Base-by-base conservation (phyloP, 2,797 vertebrate species). In the Antennarius maculatus region DNA sequence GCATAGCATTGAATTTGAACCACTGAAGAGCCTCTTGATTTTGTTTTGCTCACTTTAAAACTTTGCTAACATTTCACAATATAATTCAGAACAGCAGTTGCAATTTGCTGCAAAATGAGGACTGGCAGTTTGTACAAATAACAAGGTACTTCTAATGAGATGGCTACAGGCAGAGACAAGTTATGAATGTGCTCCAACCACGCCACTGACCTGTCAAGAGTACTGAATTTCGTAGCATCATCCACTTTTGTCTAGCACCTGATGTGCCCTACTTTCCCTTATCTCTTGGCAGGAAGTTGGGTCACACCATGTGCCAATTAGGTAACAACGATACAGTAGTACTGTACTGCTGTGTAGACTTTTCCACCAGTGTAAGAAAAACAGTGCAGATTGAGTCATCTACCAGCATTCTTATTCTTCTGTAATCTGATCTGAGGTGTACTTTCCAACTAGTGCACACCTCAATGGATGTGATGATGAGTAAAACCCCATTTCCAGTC, bases 231-330 rank as follows among this genome's bases (percentile, higher is more conserved):
- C 54, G 17, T 66, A 79, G 73, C 77, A 61, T 60, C 60, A 58
- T 61, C 76, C 72, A 69, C 79, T 88, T 81, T 89, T 79, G 89
- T 80, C 76, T 48, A 83, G 78, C 85, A 66, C 84, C 81, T 74
- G 85, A 74, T 85, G 82, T 84, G 81, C 71, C 80, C 83, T 84
- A 75, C 67, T 78, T 85, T 80, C 61, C 61, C 77, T 87, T 85
- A 82, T 88, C 81, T 80, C 79, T 85, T 86, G 82, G 88, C 88
- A 88, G 83, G 66, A 87, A 84, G 75, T 85, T 75, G 72, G 88
- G 85, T 86, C 87, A 87, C 63, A 49, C 75, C 67, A 81, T 79
- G 85, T 81, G 88, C 90, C 92, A 92, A 92, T 92, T 92, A 91
- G 75, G 69, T 75, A 84, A 85, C 67, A 79, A 70, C 82, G 87